Percentiles rank a stretch among this genome's conserved stretches.
These are phyloP conservation scores for Rhorus exstirpatorius DNA, from an alignment of 2,888 invertebrate genomes.

Conservation along the genomic window DNA sequence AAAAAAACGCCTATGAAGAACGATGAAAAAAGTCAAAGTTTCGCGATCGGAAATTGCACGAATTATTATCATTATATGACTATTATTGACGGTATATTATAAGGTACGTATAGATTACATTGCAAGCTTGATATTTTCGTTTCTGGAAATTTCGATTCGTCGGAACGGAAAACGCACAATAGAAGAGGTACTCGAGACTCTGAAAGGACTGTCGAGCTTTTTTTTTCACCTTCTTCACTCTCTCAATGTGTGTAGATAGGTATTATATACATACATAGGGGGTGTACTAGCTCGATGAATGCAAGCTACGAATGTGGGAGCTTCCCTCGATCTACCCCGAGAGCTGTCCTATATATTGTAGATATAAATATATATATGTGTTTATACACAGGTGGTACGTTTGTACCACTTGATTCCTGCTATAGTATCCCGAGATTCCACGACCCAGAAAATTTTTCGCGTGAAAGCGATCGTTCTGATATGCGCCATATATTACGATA, in stretches of 20 bases:
- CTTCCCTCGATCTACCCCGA: background rate
- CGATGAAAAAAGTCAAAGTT: background rate
- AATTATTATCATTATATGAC: constrained; percentile 8
- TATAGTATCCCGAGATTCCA: constrained; percentile 38
- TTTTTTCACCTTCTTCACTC: constrained; percentile 11
- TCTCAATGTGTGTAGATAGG: no score
- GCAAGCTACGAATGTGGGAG: constrained; percentile 1
- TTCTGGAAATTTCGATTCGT: constrained; percentile 22
- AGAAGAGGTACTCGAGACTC: constrained; percentile 48
- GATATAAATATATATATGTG: background rate
- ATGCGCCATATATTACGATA: background rate
- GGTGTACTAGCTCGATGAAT: background rate
- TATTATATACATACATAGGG: background rate
- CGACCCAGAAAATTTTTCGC: constrained; percentile 70
- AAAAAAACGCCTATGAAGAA: background rate
- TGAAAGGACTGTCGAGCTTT: constrained; percentile 48
- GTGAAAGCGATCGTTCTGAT: constrained; percentile 41
- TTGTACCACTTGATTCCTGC: constrained; percentile 10
- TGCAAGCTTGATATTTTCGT: constrained; percentile 34
- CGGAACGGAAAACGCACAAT: constrained; percentile 43
- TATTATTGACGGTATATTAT: background rate
- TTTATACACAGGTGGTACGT: background rate
- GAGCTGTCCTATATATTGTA: no score
- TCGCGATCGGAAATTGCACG: constrained; percentile 1
- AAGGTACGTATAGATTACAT: constrained; percentile 21